Evolutionary conservation across 1,140 invertebrate genomes (phyloP), one percentile per base, ranked within the genome.

Genomic region (Nebria ingens): DNA sequence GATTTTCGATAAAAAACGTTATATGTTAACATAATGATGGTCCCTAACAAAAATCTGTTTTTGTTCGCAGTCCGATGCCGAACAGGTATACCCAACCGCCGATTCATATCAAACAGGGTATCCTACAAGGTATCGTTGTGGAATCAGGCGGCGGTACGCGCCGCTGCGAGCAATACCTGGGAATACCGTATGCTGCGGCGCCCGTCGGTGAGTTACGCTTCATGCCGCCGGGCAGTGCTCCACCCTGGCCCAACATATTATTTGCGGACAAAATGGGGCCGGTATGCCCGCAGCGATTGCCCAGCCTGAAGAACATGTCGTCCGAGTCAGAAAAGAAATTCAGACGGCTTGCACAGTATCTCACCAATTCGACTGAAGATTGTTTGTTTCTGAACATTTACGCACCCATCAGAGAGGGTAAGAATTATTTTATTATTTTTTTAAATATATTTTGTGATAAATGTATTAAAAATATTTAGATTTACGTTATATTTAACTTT

Each of bases 341-440:
- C 55, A 76, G 78, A 57, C 75, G 79, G 52, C 70, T 91, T n/a
- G 66, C 85, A 51, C 82, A 84, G 0, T 84, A 82, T 64, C 72
- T 96, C 20, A 76, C 73, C 51, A 82, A 91, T 59, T 87, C 95
- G 71, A 88, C 80, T 52, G 93, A 97, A 73, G 92, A 97, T 71
- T 97, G 93, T 66, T 73, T 97, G 6, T 93, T 92, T 68, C 76
- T 97, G 51, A 97, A 97, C 70, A 84, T 97, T 55, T 97, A 93
- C 66, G 82, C 89, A n/a, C 93, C 93, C 11, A 79, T 82, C 63
- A 76, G 79, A 67, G 76, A 78, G 78, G n/a, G n/a, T n/a, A n/a
- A n/a, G n/a, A n/a, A n/a, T n/a, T n/a, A n/a, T n/a, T n/a, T n/a
- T n/a, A n/a, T n/a, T n/a, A n/a, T n/a, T n/a, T n/a, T n/a, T n/a